Conservation (phyloP, 1,140 invertebrate species). For the Mizuhopecten yessoensis region DNA sequence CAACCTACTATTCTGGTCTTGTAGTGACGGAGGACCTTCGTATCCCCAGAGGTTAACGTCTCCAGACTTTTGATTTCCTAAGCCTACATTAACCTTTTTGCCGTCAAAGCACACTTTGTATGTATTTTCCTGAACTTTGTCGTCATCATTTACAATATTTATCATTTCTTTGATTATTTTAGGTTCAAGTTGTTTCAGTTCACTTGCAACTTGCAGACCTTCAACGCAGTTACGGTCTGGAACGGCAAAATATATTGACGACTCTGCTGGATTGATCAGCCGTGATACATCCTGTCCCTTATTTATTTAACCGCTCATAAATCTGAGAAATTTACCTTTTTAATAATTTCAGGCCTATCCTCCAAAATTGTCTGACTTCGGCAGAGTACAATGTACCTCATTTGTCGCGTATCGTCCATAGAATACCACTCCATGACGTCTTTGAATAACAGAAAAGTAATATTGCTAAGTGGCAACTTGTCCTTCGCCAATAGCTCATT, state of each 20-base stretch:
- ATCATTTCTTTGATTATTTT: conserved; percentile 45
- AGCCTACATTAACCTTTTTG: not conserved
- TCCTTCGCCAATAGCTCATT: conserved; percentile 9
- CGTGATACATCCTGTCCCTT: conserved; percentile 32
- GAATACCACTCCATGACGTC: conserved; percentile 45
- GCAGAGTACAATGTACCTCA: conserved; percentile 31
- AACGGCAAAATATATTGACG: conserved; percentile 44
- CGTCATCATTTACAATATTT: not conserved
- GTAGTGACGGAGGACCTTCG: not conserved
- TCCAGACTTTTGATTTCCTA: not conserved
- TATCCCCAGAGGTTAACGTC: conserved; percentile 47
- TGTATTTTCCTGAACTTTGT: not conserved
- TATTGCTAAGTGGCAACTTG: conserved; percentile 26
- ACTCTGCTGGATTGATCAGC: not conserved
- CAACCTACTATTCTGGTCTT: not conserved
- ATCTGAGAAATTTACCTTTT: conserved; percentile 43
- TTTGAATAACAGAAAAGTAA: conserved; percentile 22
- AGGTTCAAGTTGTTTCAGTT: not conserved
- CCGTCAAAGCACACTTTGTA: conserved; percentile 45
- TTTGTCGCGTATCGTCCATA: not conserved
- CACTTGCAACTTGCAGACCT: not conserved
- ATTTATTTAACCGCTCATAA: conserved; percentile 48
- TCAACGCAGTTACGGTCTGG: conserved; percentile 21
- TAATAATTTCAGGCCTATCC: conserved; percentile 10
- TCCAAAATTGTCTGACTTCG: conserved; percentile 33